phyloP scores from a whole-genome alignment of 2,113 vertebrate species.

The Struthidea cinerea region DNA sequence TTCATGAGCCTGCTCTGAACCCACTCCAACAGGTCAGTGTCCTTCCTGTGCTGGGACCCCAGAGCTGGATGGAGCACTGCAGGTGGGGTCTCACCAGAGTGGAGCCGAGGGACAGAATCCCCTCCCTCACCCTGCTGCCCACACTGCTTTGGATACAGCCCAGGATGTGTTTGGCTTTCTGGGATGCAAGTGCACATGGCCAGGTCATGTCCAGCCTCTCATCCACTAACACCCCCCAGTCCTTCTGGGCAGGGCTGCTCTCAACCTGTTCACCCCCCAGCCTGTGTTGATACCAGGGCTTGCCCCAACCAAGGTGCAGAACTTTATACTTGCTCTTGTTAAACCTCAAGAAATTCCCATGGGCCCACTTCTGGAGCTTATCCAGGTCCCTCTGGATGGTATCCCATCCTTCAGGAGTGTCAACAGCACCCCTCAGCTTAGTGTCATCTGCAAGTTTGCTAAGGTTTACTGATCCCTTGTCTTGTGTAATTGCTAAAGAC shows the following conservation, averaged over 20 bases:
- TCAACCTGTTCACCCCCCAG: neutral
- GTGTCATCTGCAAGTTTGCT: neutral
- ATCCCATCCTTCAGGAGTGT: accelerated
- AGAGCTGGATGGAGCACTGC: neutral
- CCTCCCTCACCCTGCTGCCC: accelerated
- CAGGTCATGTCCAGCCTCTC: accelerated
- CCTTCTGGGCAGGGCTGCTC: neutral
- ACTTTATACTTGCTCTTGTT: neutral
- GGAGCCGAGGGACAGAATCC: neutral
- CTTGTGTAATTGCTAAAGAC: neutral
- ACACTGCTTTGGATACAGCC: accelerated
- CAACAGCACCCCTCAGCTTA: neutral
- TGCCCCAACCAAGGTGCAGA: accelerated
- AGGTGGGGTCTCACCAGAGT: neutral
- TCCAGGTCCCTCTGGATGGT: neutral
- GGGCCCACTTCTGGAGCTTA: accelerated
- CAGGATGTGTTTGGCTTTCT: accelerated
- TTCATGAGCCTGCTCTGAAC: neutral
- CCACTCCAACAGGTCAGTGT: accelerated
- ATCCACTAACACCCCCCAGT: neutral
- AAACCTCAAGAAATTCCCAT: neutral
- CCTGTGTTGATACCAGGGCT: accelerated
- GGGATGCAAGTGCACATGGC: accelerated
- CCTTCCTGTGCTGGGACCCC: accelerated
- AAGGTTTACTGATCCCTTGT: neutral